These are phyloP conservation scores for Apis laboriosa DNA, from an alignment of 1,140 invertebrate species.

Conservation along the genomic window DNA sequence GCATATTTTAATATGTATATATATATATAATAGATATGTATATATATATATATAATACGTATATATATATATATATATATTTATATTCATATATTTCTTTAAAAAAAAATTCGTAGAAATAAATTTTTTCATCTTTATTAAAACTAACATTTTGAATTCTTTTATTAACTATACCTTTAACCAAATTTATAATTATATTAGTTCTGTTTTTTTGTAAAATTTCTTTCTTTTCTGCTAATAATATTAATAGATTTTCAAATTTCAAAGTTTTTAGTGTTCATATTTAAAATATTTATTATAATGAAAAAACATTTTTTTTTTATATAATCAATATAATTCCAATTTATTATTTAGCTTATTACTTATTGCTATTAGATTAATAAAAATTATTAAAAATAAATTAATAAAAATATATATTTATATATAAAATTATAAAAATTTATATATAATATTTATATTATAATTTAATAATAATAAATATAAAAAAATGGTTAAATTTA, in stretches of 20 bases:
- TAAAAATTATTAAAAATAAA: background rate
- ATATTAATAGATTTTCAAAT: background rate
- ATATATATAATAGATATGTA: background rate
- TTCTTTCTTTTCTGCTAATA: background rate
- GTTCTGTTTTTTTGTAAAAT: constrained; percentile 7
- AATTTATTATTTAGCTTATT: background rate
- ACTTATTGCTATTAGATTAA: background rate
- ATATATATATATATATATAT: background rate
- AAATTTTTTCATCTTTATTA: background rate
- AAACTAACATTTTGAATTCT: background rate
- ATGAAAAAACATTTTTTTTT: background rate
- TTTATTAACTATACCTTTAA: constrained; percentile 25
- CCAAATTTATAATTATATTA: constrained; percentile 9
- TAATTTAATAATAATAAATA: background rate
- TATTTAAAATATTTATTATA: background rate
- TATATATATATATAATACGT: background rate
- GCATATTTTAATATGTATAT: background rate
- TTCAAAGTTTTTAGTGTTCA: background rate
- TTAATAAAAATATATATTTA: background rate
- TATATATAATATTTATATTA: background rate
- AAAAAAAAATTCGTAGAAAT: background rate
- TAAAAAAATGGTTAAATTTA: background rate
- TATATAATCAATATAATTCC: background rate
- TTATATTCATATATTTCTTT: background rate
- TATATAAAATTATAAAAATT: background rate